Evolutionary conservation across 2,113 vertebrate genomes (phyloP).

Genomic region (Eurypyga helias): DNA sequence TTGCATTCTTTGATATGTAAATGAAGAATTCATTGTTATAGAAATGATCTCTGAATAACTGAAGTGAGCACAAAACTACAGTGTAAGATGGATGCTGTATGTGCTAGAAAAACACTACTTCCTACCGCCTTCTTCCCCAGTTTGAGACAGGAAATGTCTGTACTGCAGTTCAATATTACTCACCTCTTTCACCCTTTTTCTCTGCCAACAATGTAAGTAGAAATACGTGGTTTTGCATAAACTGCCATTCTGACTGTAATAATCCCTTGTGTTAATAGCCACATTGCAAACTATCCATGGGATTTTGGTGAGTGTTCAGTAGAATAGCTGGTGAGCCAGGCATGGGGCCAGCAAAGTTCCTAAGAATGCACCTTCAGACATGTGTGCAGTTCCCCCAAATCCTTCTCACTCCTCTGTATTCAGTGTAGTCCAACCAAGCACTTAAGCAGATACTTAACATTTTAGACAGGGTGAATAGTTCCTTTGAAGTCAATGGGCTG

Average conservation of each 20-base stretch:
- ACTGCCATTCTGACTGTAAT: neutral
- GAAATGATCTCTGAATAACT: neutral
- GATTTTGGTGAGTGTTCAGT: neutral
- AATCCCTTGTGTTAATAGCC: neutral
- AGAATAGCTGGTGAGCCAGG: neutral
- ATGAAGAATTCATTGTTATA: neutral
- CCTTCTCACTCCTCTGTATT: neutral
- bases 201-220: neutral
- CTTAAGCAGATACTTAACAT: conserved; percentile 45
- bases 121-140: neutral
- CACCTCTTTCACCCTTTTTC: neutral
- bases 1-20: neutral
- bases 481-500: conserved; percentile 60
- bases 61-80: neutral
- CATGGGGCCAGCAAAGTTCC: neutral
- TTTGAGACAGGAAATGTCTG: neutral
- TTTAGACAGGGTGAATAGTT: conserved; percentile 38
- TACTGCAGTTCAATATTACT: neutral
- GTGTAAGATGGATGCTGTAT: neutral
- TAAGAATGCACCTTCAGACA: neutral
- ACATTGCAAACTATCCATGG: neutral
- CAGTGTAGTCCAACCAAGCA: conserved; percentile 11
- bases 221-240: neutral
- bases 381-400: neutral
- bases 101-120: neutral